Conservation (phyloP, 1,140 invertebrate genomes). For the Drosophila mayri region DNA sequence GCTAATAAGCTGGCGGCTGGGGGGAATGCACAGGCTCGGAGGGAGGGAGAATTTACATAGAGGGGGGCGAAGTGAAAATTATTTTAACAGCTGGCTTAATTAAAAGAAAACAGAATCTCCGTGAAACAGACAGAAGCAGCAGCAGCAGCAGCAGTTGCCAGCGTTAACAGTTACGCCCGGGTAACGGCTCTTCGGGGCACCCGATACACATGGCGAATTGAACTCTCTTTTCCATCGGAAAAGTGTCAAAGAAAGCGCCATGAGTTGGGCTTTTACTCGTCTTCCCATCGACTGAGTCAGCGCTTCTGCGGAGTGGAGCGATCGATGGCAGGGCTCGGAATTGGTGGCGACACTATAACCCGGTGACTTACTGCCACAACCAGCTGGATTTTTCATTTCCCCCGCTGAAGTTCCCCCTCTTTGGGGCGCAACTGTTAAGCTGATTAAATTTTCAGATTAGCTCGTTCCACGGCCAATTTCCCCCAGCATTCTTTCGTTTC, state of each 20-base stretch:
- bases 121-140: slow-evolving; percentile 31
- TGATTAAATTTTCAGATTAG: slow-evolving; percentile 73
- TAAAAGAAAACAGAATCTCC: slow-evolving; percentile 71
- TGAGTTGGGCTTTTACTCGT: slow-evolving; percentile 36
- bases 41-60: slow-evolving; percentile 55
- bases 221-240: slow-evolving; percentile 28
- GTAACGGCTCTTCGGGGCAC: slow-evolving; percentile 41
- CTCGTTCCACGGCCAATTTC: slow-evolving; percentile 42
- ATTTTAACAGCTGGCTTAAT: slow-evolving; percentile 64
- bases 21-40: neutral
- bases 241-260: slow-evolving; percentile 50
- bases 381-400: slow-evolving; percentile 10
- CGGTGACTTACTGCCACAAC: slow-evolving; percentile 37
- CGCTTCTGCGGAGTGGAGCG: neutral
- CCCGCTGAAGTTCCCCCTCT: neutral
- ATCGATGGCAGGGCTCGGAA: slow-evolving; percentile 22
- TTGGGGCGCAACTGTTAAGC: slow-evolving; percentile 36
- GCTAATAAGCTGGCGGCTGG: slow-evolving; percentile 58
- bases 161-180: slow-evolving; percentile 46
- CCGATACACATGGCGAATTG: slow-evolving; percentile 35
- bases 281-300: slow-evolving; percentile 25
- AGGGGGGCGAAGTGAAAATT: slow-evolving; percentile 61
- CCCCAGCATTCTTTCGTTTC: slow-evolving; percentile 24
- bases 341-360: slow-evolving; percentile 38
- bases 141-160: slow-evolving; percentile 20